Evolutionary conservation across 2,797 vertebrate species (phyloP).

Genomic region (Columba guinea): DNA sequence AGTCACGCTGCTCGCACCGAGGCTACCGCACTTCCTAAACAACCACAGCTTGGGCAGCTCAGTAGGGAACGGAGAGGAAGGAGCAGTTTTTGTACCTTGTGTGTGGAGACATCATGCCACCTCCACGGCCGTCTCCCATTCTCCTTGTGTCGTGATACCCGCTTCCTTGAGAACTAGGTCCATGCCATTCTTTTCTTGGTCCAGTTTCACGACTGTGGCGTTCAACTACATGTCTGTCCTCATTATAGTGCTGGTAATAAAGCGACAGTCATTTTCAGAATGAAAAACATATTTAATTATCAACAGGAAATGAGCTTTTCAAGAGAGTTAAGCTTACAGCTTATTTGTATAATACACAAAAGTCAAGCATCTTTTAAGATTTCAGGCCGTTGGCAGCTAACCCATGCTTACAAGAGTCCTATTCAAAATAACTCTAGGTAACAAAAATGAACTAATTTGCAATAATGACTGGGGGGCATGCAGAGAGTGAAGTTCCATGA

Average conservation of each 20-base stretch:
- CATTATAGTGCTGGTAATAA: constrained; percentile 83
- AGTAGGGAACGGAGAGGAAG: background rate
- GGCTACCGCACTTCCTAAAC: background rate
- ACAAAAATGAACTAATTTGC: background rate
- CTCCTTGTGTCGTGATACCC: constrained; percentile 86
- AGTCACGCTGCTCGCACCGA: background rate
- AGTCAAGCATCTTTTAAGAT: background rate
- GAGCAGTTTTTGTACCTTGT: constrained; percentile 81
- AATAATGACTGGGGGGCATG: fast-evolving
- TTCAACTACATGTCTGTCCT: constrained; percentile 91
- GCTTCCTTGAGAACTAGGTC: constrained; percentile 85
- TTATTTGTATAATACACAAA: fast-evolving
- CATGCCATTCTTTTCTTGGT: constrained; percentile 95
- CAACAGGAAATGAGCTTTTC: background rate
- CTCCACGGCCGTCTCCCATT: constrained; percentile 84
- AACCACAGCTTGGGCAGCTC: background rate
- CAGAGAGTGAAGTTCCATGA: background rate
- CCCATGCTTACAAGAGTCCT: background rate
- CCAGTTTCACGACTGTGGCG: constrained; percentile 88
- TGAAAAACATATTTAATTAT: fast-evolving
- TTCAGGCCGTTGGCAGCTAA: background rate
- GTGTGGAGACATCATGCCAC: constrained; percentile 84
- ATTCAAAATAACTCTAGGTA: background rate
- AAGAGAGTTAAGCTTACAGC: background rate
- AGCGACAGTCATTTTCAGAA: background rate